Percentiles rank a stretch among this genome's conserved stretches.
phyloP scores from a whole-genome alignment of 2,113 vertebrate genomes.

The Gnathonemus echidnorhynchus region DNA sequence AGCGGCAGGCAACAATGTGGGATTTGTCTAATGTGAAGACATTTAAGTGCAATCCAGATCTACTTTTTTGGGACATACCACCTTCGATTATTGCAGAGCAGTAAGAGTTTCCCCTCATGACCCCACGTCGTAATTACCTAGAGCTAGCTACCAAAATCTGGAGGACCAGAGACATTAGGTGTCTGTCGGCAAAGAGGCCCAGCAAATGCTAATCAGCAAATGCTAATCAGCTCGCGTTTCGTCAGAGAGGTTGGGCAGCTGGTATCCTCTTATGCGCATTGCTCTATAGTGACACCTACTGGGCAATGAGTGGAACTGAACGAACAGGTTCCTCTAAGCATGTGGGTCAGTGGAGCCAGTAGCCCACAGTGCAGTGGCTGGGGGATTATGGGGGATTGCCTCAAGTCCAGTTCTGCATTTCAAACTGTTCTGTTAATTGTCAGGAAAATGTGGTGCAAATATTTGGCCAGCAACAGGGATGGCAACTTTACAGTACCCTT shows the following conservation, averaged over 20 bases:
- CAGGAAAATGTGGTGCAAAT: not conserved
- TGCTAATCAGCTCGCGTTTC: not conserved
- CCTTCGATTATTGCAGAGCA: not conserved
- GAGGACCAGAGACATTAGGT: not conserved
- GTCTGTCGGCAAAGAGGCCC: not conserved
- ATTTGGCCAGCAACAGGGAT: not conserved
- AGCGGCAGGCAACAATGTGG: not conserved
- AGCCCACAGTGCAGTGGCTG: not conserved
- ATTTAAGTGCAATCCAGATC: not conserved
- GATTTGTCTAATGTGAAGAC: not conserved
- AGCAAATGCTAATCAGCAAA: not conserved
- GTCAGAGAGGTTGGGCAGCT: not conserved
- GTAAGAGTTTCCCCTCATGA: not conserved
- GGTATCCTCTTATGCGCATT: not conserved
- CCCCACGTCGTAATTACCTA: not conserved
- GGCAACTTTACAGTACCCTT: not conserved
- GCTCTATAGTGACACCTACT: not conserved
- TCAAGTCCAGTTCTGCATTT: not conserved
- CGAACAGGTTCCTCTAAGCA: not conserved
- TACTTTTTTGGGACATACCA: not conserved
- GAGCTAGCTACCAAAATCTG: not conserved
- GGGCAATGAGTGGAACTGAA: not conserved
- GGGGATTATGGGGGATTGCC: not conserved
- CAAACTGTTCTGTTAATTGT: not conserved
- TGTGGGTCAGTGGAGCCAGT: not conserved